A percentile compares a stretch with the other conserved stretches of the same genome.
Conservation (phyloP, 53 echinoderm and acorn worm genomes). For the Holothuria scabra region DNA sequence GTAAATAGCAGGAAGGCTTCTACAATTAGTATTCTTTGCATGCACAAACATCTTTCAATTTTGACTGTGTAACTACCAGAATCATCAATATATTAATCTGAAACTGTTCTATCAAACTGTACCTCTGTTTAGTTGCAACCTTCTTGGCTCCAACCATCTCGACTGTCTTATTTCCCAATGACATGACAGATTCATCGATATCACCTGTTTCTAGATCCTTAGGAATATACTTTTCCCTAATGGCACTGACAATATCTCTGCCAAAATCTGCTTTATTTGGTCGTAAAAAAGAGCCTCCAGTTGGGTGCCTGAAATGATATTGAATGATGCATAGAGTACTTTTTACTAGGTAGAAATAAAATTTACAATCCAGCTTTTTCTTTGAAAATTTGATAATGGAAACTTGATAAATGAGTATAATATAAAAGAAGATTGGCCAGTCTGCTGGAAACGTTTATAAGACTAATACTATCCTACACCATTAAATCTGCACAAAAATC, state of each 20-base stretch:
- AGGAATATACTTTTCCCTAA: slow-evolving; percentile 81
- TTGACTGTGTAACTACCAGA: not conserved
- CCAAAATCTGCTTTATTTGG: slow-evolving; percentile 86
- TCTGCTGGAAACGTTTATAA: no score
- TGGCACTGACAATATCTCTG: slow-evolving; percentile 64
- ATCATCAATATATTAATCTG: not conserved
- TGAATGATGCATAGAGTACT: no score
- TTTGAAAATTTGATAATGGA: no score
- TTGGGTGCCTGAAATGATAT: slow-evolving; percentile 61
- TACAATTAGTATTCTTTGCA: no score
- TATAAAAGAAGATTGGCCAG: no score
- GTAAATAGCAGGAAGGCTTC: no score
- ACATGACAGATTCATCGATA: slow-evolving; percentile 71
- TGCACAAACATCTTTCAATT: no score
- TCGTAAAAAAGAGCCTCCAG: slow-evolving; percentile 89
- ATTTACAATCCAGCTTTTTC: no score
- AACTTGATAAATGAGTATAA: no score
- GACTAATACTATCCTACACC: no score
- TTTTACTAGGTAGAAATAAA: no score
- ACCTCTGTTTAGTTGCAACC: slow-evolving; percentile 87
- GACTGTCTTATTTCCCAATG: slow-evolving; percentile 66
- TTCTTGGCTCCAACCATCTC: slow-evolving; percentile 92
- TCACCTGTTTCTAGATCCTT: slow-evolving; percentile 81
- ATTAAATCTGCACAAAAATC: no score
- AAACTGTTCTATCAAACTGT: not conserved